Evolutionary conservation across 2,888 invertebrate species (phyloP).

Genomic region (Apoderus coryli): DNA sequence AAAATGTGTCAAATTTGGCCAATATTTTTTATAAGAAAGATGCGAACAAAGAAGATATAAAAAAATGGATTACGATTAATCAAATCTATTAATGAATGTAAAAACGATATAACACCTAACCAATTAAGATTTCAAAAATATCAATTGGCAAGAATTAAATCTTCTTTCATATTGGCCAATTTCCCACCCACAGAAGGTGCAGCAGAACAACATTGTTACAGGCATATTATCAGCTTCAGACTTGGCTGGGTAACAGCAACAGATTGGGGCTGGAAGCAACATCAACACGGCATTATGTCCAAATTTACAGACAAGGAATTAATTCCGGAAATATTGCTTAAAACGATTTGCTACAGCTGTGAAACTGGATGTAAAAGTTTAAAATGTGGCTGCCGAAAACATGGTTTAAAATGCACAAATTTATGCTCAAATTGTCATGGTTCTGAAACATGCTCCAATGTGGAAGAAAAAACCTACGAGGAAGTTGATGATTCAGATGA

Average conservation of each 20-base stretch:
- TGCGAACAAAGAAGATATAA: constrained; percentile 5
- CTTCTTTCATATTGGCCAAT: constrained; percentile 18
- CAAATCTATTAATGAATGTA: constrained; percentile 7
- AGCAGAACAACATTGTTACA: constrained; percentile 16
- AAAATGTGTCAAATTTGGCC: constrained; percentile 10
- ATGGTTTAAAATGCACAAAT: no score
- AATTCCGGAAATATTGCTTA: no score
- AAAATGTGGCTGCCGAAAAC: no score
- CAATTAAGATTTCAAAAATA: constrained; percentile 6
- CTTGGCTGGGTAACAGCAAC: constrained; percentile 18
- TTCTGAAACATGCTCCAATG: constrained; percentile 15
- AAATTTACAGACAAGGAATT: constrained; percentile 8
- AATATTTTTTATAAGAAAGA: constrained; percentile 10
- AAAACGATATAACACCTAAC: constrained; percentile 5
- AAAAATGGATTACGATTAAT: constrained; percentile 13
- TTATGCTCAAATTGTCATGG: constrained; percentile 16
- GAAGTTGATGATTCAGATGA: constrained; percentile 15
- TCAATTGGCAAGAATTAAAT: constrained; percentile 8
- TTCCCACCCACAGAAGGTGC: constrained; percentile 15
- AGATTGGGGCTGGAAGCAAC: no score
- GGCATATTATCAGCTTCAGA: constrained; percentile 18
- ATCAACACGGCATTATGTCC: no score
- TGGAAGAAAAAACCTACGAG: constrained; percentile 7
- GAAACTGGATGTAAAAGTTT: no score
- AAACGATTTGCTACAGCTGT: no score